Evolutionary conservation across 2,113 vertebrate genomes (phyloP), one percentile per base, ranked within the genome.

Genomic region (Baryphthengus martii): DNA sequence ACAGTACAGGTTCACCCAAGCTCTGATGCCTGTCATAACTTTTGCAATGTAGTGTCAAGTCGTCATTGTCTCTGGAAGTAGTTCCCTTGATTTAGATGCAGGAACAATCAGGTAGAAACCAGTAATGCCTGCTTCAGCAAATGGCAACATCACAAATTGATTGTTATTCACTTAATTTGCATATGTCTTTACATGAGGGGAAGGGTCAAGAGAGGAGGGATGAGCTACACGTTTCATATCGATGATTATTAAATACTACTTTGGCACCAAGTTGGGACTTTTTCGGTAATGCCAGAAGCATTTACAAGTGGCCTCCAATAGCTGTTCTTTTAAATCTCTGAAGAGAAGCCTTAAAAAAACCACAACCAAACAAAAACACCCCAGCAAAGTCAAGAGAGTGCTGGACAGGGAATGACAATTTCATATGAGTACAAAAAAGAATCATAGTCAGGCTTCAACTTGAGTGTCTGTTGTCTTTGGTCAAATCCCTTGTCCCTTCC

Each of bases 41-140:
- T 94, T 14, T 79, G 85, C 86, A 79, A 6, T 21, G 58, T 21
- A 12, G 39, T 75, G 72, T 88, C 71, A 85, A 72, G 56, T 68
- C 50, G 16, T 78, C 25, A 6, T n/a, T 67, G 44, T 50, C 45
- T 75, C 88, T 83, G 90, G 67, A 56, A 68, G 66, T 55, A n/a
- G 67, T 40, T 93, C 24, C 49, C 78, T 76, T 76, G 67, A 52
- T 94, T 85, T 59, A 68, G 78, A 73, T 11, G 10, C 37, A 85
- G 70, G 66, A 85, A n/a, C 44, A 42, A 49, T 66, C 58, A 37
- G 82, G 62, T 85, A 45, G 89, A 40, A 73, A 40, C 31, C 63
- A 76, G 95, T 86, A 96, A 83, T 86, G 82, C 89, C 82, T 87
- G 73, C 78, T 95, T 95, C 94, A 97, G 90, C 92, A 90, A 79